phyloP scores from a whole-genome alignment of 2,797 vertebrate genomes.

The Acanthurus leucopareius region DNA sequence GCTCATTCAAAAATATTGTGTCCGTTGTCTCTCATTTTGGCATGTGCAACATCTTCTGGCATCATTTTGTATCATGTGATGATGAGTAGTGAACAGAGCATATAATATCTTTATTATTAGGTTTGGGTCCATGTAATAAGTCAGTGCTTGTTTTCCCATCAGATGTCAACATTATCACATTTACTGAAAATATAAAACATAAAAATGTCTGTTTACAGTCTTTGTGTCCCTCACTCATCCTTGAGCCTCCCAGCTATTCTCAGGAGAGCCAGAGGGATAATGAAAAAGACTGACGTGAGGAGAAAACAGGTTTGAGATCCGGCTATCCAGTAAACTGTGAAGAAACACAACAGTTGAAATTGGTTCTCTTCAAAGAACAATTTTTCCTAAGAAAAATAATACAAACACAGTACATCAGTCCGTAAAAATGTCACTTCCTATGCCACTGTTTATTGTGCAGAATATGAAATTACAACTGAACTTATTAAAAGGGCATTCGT shows the following conservation, averaged over 20 bases:
- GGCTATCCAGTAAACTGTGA: conserved; percentile 91
- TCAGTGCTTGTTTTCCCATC: conserved; percentile 38
- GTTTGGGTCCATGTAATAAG: conserved; percentile 1
- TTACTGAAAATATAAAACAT: not conserved
- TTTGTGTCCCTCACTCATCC: conserved; percentile 70
- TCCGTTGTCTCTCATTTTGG: conserved; percentile 28
- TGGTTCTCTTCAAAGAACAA: not conserved
- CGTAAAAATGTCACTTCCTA: not conserved
- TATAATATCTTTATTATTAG: conserved; percentile 12
- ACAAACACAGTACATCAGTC: not conserved
- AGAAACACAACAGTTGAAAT: conserved; percentile 20
- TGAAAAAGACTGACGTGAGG: conserved; percentile 85
- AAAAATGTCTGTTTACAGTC: not conserved
- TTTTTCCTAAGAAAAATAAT: not conserved
- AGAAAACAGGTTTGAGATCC: conserved; percentile 92
- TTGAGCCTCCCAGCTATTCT: conserved; percentile 73
- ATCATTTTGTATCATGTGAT: conserved; percentile 12
- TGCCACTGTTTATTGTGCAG: not conserved
- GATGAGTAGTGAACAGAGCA: conserved; percentile 23
- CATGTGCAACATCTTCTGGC: conserved; percentile 4
- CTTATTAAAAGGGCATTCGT: not conserved
- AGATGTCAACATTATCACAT: conserved; percentile 59
- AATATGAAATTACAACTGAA: not conserved
- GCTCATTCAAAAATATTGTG: conserved; percentile 25
- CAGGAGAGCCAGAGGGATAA: conserved; percentile 90